Evolutionary conservation across 2,888 invertebrate genomes (phyloP).

Genomic region (Hirtodrosophila duncani): DNA sequence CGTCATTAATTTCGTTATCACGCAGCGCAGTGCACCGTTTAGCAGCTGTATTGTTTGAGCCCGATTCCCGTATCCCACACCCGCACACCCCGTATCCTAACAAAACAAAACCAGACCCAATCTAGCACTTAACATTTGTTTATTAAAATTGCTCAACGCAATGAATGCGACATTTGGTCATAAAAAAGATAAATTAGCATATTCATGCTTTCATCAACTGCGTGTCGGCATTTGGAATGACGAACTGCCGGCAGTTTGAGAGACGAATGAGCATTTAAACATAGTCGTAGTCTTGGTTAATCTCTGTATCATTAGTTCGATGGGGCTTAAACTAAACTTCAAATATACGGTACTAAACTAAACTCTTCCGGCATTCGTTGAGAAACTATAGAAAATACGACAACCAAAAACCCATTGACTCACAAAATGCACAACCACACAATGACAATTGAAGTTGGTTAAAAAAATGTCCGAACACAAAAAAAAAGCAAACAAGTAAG

Average conservation of each 20-base stretch:
- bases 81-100: background rate
- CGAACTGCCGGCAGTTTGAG: too few species aligned
- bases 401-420: conserved; percentile 41
- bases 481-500: conserved; percentile 6
- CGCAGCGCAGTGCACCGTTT: conserved; percentile 14
- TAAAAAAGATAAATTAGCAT: conserved; percentile 55
- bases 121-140: conserved; percentile 43
- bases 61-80: conserved; percentile 2
- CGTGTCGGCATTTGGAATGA: conserved; percentile 24
- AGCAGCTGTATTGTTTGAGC: conserved; percentile 14
- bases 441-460: conserved; percentile 28
- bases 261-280: conserved; percentile 23
- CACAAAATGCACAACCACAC: conserved; percentile 32
- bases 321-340: too few species aligned
- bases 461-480: background rate
- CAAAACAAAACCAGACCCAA: conserved; percentile 10
- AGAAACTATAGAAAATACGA: conserved; percentile 30
- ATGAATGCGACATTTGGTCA: conserved; percentile 31
- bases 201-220: conserved; percentile 48
- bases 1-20: conserved; percentile 48
- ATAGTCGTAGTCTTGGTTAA: conserved; percentile 1
- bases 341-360: background rate
- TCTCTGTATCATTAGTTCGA: conserved; percentile 20
- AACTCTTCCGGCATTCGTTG: conserved; percentile 44
- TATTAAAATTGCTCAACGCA: conserved; percentile 45